Conservation (phyloP, 2,888 invertebrate species). For the Phania funesta region DNA sequence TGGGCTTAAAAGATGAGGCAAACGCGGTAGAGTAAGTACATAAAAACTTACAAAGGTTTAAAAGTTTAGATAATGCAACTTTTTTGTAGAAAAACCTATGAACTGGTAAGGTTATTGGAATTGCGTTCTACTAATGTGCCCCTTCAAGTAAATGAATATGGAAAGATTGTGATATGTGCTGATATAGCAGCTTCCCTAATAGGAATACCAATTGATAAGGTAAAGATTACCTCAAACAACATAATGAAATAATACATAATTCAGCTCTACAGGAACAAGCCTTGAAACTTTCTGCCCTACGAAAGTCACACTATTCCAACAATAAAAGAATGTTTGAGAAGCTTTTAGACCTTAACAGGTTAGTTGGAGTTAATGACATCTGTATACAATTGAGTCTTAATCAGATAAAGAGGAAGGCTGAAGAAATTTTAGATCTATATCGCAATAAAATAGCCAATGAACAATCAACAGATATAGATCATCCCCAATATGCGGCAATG, state of each 20-base stretch:
- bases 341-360: slow-evolving; percentile 83
- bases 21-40: slow-evolving; percentile 73
- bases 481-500: slow-evolving; percentile 85
- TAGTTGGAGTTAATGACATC: slow-evolving; percentile 82
- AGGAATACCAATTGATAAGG: slow-evolving; percentile 82
- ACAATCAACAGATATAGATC: slow-evolving; percentile 81
- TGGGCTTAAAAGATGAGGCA: slow-evolving; percentile 76
- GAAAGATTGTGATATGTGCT: slow-evolving; percentile 83
- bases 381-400: slow-evolving; percentile 83
- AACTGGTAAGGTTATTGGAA: slow-evolving; percentile 76
- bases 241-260: not conserved
- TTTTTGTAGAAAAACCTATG: slow-evolving; percentile 76
- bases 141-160: slow-evolving; percentile 82
- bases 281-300: slow-evolving; percentile 83
- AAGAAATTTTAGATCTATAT: slow-evolving; percentile 82
- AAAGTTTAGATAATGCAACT: not conserved
- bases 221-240: slow-evolving; percentile 30
- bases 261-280: slow-evolving; percentile 81
- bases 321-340: slow-evolving; percentile 83
- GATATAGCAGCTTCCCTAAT: slow-evolving; percentile 83
- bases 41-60: not conserved
- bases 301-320: slow-evolving; percentile 82
- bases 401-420: slow-evolving; percentile 81
- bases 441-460: slow-evolving; percentile 74
- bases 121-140: slow-evolving; percentile 76